Base-by-base conservation (phyloP, 2,797 vertebrate genomes). In the Cynopterus sphinx region DNA sequence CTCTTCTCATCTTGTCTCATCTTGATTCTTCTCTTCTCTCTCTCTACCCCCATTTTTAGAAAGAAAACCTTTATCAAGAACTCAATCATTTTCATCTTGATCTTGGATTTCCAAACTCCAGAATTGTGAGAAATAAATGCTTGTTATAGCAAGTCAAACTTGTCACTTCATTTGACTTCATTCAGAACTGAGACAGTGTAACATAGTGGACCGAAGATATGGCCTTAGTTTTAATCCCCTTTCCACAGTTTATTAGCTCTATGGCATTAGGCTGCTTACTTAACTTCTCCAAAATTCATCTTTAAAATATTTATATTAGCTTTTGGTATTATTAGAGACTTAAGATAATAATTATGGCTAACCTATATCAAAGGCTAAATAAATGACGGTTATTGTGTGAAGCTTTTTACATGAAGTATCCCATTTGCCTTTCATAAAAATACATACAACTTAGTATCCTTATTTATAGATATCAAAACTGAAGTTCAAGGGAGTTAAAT, bases 401-500 rank as follows among this genome's bases (percentile, higher is more conserved):
- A 94, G 5, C 71, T 31, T 21, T 79, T 78, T 61, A 88, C 68
- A 74, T 61, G 24, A 11, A 51, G 5, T 26, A 51, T 59, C 5
- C 16, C 11, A 49, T 43, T 67, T 83, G 19, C 6, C 28, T 31
- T 24, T 89, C n/a, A 55, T 26, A 28, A 67, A 59, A 84, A 43
- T 19, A 33, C 41, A 92, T 41, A n/a, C 24, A 55, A 33, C 1
- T 2, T 26, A 39, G 16, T 19, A 39, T n/a, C 21, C 11, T 28
- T 92, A 33, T 59, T 83, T 73, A 49, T 13, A 74, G 16, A 31
- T 5, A 46, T 26, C 7, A 78, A 82, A 49, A 2, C 9, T 55
- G 16, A 88, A 89, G 51, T n/a, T 90, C 36, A 87, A 82, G 70
- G 36, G 13, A 26, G 0, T 51, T 39, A 74, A 89, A 61, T 43